Evolutionary conservation across 2,797 vertebrate genomes (phyloP), one percentile per base, ranked within the genome.

Genomic region (Harpagifer antarcticus): DNA sequence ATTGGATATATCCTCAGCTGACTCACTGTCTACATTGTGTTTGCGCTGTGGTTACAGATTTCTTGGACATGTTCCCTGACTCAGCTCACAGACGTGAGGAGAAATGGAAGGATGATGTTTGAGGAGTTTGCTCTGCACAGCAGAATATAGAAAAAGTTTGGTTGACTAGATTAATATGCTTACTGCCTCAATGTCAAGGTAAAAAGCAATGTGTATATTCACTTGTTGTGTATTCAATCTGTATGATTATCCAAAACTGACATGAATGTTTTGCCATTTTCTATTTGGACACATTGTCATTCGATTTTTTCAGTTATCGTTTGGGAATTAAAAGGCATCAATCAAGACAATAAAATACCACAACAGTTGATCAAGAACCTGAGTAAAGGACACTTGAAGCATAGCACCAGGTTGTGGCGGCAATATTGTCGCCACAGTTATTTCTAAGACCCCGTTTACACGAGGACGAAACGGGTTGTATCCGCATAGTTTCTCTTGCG

Each of bases 41-140:
- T 56, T 37, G 37, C n/a, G 3, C 12, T 42, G 31, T 27, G 52
- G 40, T 19, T 23, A 58, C 14, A 44, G 13, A 55, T 72, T 50
- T 23, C 55, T 31, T 48, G 31, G 67, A 56, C 53, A 20, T 53
- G 45, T 59, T 69, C 12, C 47, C 47, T 67, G 61, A 80, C 59
- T 80, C 67, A 67, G 33, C 67, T 58, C 20, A 49, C 12, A 42
- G 16, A 56, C 5, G n/a, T 67, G 40, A 48, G 6, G 56, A 37
- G 45, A 60, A 17, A 50, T 9, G 20, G 7, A 60, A 53, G 68
- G 48, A 64, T 65, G 31, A 78, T 5, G 31, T 50, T 49, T 17
- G 53, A 55, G 52, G 0, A 4, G 17, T 8, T 55, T 63, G 64
- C 48, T 69, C 19, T 47, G 15, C 43, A 42, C 23, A 43, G 58